Evolutionary conservation across 1,140 invertebrate genomes (phyloP).

Genomic region (Chironomus striatipennis): DNA sequence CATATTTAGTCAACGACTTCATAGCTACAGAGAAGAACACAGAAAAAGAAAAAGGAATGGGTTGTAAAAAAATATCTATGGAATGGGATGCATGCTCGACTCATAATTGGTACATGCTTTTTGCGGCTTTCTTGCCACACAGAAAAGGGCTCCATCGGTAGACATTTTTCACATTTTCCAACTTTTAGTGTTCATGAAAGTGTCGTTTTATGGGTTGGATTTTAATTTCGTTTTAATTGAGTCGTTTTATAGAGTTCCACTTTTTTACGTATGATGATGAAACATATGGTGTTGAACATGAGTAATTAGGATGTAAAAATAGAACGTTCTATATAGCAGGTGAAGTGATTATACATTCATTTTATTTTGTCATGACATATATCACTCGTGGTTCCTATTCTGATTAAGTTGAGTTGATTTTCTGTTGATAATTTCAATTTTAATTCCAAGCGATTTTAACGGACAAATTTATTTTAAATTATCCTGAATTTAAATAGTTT

Average conservation of each 20-base stretch:
- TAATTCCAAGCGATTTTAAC: too few relatives aligned
- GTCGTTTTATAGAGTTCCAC: conserved; percentile 21
- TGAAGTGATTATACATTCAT: too few relatives aligned
- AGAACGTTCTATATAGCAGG: neutral
- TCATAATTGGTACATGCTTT: conserved; percentile 6
- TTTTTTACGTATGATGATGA: neutral
- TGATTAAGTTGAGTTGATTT: too few relatives aligned
- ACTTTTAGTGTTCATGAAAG: neutral
- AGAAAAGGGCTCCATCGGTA: conserved; percentile 4
- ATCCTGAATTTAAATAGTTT: too few relatives aligned
- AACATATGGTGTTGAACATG: conserved; percentile 16
- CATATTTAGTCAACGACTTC: too few relatives aligned
- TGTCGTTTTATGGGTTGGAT: conserved; percentile 14
- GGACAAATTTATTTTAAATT: too few relatives aligned
- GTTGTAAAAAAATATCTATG: neutral
- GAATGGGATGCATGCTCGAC: neutral
- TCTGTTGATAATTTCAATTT: too few relatives aligned
- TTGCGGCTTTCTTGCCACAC: conserved; percentile 11
- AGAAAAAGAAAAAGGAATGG: too few relatives aligned
- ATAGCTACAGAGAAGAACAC: too few relatives aligned
- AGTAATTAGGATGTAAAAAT: conserved; percentile 10
- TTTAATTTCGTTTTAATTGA: conserved; percentile 24
- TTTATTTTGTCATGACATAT: too few relatives aligned
- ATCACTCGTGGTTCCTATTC: too few relatives aligned
- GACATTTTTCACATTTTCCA: conserved; percentile 3